These are phyloP conservation scores for Rhagologus leucostigma DNA, from an alignment of 2,113 vertebrate genomes.

Conservation along the genomic window DNA sequence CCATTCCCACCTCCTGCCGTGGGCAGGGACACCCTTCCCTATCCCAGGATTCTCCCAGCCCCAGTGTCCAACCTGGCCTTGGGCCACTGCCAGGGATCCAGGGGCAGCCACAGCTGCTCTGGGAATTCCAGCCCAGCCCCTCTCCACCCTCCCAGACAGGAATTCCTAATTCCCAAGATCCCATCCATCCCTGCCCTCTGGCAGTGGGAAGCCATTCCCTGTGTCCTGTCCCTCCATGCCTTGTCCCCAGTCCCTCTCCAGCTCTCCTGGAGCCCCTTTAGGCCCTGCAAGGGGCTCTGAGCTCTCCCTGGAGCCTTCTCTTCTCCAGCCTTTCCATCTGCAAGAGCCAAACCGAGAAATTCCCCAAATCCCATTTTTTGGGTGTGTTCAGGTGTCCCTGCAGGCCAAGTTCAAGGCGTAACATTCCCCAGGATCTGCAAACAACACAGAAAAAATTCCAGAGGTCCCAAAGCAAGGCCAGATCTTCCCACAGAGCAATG, in stretches of 20 bases:
- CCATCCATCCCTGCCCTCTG: no score
- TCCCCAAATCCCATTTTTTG: not conserved
- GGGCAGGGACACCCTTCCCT: not conserved
- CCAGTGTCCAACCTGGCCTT: not conserved
- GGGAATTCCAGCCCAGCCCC: not conserved
- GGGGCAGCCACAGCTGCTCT: not conserved
- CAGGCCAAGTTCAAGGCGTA: not conserved
- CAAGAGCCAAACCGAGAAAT: not conserved
- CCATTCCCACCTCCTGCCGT: no score
- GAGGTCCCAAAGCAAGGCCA: not conserved
- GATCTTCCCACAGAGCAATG: accelerated
- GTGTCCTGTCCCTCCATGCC: not conserved
- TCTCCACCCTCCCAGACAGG: not conserved
- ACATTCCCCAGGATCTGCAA: not conserved
- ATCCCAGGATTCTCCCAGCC: not conserved
- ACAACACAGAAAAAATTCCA: accelerated
- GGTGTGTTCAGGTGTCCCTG: accelerated
- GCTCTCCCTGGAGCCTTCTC: not conserved
- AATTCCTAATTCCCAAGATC: no score
- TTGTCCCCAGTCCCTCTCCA: not conserved
- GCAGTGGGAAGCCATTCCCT: not conserved
- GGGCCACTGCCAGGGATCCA: not conserved
- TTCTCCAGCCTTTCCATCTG: not conserved
- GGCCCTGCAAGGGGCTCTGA: not conserved
- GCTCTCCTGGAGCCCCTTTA: not conserved